Evolutionary conservation across 2,797 vertebrate genomes (phyloP).

Genomic region (Catharus ustulatus): DNA sequence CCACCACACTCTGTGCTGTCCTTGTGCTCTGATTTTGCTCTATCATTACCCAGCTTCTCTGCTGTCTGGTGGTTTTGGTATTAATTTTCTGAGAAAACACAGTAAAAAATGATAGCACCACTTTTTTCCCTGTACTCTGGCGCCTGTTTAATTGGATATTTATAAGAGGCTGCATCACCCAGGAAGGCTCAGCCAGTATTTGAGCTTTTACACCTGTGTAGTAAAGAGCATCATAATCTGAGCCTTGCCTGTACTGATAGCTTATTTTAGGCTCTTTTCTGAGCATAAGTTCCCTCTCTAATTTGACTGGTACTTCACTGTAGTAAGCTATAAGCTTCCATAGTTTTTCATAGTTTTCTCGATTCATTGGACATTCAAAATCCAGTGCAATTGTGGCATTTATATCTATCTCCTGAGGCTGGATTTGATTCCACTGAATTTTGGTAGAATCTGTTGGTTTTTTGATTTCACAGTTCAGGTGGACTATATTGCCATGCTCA

Average conservation of each 20-base stretch:
- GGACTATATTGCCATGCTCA: conserved; percentile 86
- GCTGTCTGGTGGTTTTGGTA: conserved; percentile 51
- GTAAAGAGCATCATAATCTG: conserved; percentile 83
- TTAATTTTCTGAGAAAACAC: conserved; percentile 72
- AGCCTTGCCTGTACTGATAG: conserved; percentile 84
- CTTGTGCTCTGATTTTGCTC: conserved; percentile 72
- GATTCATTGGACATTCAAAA: conserved; percentile 85
- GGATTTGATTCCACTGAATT: conserved; percentile 80
- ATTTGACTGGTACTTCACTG: conserved; percentile 86
- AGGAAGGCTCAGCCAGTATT: conserved; percentile 79
- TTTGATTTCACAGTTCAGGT: conserved; percentile 80
- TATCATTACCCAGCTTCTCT: conserved; percentile 87
- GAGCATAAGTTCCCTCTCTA: conserved; percentile 77
- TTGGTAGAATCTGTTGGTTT: conserved; percentile 69
- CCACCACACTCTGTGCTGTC: conserved; percentile 67
- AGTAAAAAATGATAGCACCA: conserved; percentile 79
- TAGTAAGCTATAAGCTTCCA: conserved; percentile 95
- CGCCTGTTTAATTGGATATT: conserved; percentile 86
- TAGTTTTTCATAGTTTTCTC: conserved; percentile 85
- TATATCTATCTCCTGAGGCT: conserved; percentile 74
- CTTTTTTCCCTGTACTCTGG: conserved; percentile 82
- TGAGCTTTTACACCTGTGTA: conserved; percentile 88
- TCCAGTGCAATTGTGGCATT: conserved; percentile 82
- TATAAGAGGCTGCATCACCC: conserved; percentile 85
- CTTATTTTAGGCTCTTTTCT: conserved; percentile 73